Evolutionary conservation across 2,113 vertebrate species (phyloP).

Genomic region (Hemiprocne comata): DNA sequence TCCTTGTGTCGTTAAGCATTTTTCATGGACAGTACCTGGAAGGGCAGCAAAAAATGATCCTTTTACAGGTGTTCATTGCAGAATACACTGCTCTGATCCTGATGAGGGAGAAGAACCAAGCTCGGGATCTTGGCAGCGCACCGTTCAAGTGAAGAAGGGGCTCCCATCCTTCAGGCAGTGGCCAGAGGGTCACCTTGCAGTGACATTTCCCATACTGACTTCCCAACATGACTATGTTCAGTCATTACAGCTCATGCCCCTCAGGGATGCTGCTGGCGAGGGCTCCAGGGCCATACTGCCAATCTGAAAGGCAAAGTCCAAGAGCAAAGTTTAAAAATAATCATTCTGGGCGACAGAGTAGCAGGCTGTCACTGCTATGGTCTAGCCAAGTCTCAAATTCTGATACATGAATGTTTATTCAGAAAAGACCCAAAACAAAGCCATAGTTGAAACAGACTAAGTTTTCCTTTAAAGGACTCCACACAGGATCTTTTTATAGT

Average conservation of each 20-base stretch:
- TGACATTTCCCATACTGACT: not conserved
- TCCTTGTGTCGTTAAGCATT: not conserved
- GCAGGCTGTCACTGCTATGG: not conserved
- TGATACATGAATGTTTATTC: constrained; percentile 58
- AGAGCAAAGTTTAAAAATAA: constrained; percentile 39
- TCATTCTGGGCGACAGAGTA: not conserved
- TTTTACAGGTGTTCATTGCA: not conserved
- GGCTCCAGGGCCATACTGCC: not conserved
- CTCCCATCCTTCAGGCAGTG: not conserved
- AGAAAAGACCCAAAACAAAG: constrained; percentile 61
- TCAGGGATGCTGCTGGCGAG: rapidly evolving
- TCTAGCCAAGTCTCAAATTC: constrained; percentile 26
- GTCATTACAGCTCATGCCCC: not conserved
- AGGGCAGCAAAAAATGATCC: not conserved
- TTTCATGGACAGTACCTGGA: not conserved
- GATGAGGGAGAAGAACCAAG: rapidly evolving
- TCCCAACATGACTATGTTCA: not conserved
- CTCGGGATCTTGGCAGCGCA: not conserved
- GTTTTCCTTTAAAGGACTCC: constrained; percentile 60
- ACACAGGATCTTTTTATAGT: not conserved
- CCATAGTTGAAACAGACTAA: not conserved
- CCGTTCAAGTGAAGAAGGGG: not conserved
- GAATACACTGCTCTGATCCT: not conserved
- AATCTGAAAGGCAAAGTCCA: not conserved
- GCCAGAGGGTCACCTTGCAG: not conserved